Evolutionary conservation across 2,113 vertebrate genomes (phyloP).

Genomic region (Myrmecophaga tridactyla): DNA sequence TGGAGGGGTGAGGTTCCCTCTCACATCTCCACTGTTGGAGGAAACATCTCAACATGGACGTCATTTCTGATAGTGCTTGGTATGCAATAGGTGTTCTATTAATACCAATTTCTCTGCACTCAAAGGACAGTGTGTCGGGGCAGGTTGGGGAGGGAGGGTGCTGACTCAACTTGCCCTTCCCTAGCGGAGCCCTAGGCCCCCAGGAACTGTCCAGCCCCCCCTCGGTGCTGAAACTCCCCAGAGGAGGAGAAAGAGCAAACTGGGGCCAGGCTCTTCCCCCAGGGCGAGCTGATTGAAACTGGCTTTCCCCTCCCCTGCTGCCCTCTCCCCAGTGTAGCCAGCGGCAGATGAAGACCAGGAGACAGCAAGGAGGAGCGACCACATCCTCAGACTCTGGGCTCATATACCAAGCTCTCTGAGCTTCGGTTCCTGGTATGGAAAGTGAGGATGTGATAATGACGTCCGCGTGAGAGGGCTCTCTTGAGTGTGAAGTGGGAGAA

Average conservation of each 20-base stretch:
- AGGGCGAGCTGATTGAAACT: background rate
- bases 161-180: accelerated
- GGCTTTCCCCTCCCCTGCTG: too few relatives aligned
- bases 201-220: constrained; percentile 5
- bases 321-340: background rate
- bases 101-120: background rate
- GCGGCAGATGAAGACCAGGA: background rate
- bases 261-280: background rate
- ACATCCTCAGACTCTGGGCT: background rate
- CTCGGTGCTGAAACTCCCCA: constrained; percentile 24
- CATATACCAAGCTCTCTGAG: background rate
- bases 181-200: accelerated
- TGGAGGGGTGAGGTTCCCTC: background rate
- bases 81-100: background rate
- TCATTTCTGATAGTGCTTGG: background rate
- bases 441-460: too few relatives aligned
- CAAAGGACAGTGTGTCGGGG: background rate
- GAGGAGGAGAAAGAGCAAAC: background rate
- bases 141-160: background rate
- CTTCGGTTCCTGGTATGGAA: background rate
- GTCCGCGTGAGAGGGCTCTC: accelerated
- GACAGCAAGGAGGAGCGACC: background rate
- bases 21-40: background rate
- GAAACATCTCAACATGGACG: background rate
- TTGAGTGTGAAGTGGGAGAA: background rate